Evolutionary conservation across 2,113 vertebrate species (phyloP).

Genomic region (Rhabdomys dilectus): DNA sequence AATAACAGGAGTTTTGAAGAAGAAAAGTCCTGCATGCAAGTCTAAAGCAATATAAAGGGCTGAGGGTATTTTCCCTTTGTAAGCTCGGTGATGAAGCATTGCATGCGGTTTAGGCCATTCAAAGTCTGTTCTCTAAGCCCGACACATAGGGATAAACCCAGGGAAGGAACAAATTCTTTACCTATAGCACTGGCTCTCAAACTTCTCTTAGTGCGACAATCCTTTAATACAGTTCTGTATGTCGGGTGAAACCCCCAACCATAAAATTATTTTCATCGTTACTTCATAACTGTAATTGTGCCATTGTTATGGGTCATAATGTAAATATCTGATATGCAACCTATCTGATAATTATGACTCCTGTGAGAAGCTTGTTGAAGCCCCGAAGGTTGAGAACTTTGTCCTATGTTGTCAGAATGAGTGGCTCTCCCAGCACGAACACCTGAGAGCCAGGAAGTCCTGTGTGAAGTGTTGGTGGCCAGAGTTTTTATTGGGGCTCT

Average conservation of each 20-base stretch:
- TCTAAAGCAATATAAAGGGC: neutral
- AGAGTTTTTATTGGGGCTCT: neutral
- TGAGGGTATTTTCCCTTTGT: slow-evolving; percentile 5
- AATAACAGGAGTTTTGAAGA: neutral
- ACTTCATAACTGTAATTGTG: neutral
- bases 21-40: neutral
- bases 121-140: neutral
- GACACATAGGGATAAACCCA: neutral
- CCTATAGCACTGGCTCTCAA: neutral
- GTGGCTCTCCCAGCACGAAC: neutral
- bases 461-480: neutral
- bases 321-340: neutral
- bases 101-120: neutral
- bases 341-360: too few species aligned
- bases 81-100: neutral
- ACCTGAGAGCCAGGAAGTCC: neutral
- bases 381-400: neutral
- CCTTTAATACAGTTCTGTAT: neutral
- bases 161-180: neutral
- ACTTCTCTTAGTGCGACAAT: neutral
- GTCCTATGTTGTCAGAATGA: neutral
- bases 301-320: neutral
- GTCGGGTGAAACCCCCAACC: neutral
- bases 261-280: neutral
- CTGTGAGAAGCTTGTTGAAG: too few species aligned